These are phyloP conservation scores for Litoditis marina DNA, from an alignment of 2,888 invertebrate species.

Conservation along the genomic window DNA sequence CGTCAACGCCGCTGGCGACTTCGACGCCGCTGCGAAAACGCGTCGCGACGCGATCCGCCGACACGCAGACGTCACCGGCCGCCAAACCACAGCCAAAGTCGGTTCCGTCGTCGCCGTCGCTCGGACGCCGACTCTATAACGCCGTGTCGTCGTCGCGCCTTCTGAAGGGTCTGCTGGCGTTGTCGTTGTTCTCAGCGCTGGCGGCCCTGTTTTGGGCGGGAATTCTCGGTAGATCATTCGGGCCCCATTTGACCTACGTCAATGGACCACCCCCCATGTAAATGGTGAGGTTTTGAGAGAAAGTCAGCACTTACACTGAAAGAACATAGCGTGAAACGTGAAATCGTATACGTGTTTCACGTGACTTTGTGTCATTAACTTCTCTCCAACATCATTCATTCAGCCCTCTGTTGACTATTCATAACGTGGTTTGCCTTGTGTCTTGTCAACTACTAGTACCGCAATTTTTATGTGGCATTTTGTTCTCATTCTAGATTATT, in stretches of 20 bases:
- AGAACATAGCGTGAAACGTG: too few species aligned
- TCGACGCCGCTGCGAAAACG: constrained; percentile 10
- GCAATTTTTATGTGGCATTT: too few species aligned
- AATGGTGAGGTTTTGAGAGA: neutral
- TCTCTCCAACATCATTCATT: too few species aligned
- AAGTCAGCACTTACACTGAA: too few species aligned
- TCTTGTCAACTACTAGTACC: too few species aligned
- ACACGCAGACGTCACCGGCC: constrained; percentile 5
- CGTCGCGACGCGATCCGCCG: neutral
- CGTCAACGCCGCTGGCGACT: constrained; percentile 22
- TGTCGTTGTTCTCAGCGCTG: constrained; percentile 36
- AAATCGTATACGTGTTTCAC: too few species aligned
- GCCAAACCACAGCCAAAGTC: neutral
- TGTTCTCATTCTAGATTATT: too few species aligned
- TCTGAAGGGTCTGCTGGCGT: constrained; percentile 28
- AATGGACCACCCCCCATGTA: constrained; percentile 49
- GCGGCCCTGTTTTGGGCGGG: constrained; percentile 37
- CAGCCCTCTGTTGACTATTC: too few species aligned
- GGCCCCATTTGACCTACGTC: constrained; percentile 49
- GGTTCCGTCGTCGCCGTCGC: constrained; percentile 2
- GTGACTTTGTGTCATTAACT: too few species aligned
- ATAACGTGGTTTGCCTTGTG: too few species aligned
- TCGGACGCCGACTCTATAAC: constrained; percentile 17
- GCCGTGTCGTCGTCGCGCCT: constrained; percentile 22
- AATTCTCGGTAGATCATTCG: constrained; percentile 38